Evolutionary conservation across 2,797 vertebrate genomes (phyloP), one percentile per base, ranked within the genome.

Genomic region (Eulemur rubriventer): DNA sequence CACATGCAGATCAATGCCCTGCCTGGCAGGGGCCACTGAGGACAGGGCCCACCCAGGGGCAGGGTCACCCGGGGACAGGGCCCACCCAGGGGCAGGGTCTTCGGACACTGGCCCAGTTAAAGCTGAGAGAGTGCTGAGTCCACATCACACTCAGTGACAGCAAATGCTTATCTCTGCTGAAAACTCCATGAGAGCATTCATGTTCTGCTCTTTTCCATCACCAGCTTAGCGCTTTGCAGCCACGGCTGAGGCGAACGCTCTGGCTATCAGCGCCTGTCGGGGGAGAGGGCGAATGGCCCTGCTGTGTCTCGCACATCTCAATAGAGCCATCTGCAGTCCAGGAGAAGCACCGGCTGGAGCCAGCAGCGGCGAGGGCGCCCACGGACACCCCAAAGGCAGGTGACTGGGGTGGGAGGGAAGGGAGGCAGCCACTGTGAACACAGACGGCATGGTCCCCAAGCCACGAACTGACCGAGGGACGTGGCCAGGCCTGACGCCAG

Each of bases 321-420:
- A 97, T 96, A 95, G 96, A 98, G 89, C 50, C 81, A 96, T 89
- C 52, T 94, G 26, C 33, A 81, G 80, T 92, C 43, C 92, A 97
- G 89, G 63, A 91, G n/a, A n/a, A 76, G 67, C 9, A 75, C 41
- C 93, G 93, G 28, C 95, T 1, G 55, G 93, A 92, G 52, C 90
- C 24, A 80, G 41, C 35, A 13, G 9, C 48, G 79, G 26, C 11
- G 91, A 85, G 69, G 41, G 94, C 91, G 72, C 96, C 73, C 88
- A 55, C 92, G 55, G 46, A 94, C 69, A 78, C 97, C 97, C 83
- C 96, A 97, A 96, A 91, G 12, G 35, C 80, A 93, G 92, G 90
- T 65, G 63, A 61, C 65, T 69, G 78, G 61, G 52, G 63, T 52
- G 48, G 61, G 50, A 50, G 4, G 35, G 22, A 63, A 30, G 20